Conservation (phyloP, 2,888 invertebrate genomes). For the Scaptodrosophila latifasciaeformis region DNA sequence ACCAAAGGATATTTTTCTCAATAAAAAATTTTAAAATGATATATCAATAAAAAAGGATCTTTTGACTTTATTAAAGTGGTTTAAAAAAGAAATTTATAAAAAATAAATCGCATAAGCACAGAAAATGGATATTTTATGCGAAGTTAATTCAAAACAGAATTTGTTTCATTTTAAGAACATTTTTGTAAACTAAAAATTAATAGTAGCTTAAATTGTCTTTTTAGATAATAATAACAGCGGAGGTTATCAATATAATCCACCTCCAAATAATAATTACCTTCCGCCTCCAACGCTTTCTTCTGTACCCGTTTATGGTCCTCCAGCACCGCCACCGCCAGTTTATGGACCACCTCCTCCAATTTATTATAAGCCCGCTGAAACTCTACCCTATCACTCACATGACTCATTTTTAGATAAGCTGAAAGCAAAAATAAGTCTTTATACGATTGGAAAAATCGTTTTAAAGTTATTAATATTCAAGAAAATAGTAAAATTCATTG, state of each 20-base stretch:
- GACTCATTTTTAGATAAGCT: constrained; percentile 79
- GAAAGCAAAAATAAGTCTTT: constrained; percentile 82
- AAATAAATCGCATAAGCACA: too few relatives aligned
- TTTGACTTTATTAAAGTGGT: not conserved
- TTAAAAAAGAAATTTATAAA: not conserved
- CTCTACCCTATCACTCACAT: constrained; percentile 55
- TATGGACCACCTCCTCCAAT: constrained; percentile 76
- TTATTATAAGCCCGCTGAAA: constrained; percentile 51
- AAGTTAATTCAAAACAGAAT: too few relatives aligned
- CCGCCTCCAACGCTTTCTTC: constrained; percentile 73
- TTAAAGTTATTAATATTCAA: constrained; percentile 87
- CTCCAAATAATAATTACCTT: constrained; percentile 48
- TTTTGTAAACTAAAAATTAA: too few relatives aligned
- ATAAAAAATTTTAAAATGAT: not conserved
- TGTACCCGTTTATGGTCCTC: constrained; percentile 74
- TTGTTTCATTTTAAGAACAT: too few relatives aligned
- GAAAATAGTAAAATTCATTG: constrained; percentile 87
- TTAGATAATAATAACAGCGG: constrained; percentile 31
- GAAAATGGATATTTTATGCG: too few relatives aligned
- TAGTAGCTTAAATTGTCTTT: not conserved
- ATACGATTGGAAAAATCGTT: constrained; percentile 84
- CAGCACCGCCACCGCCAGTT: constrained; percentile 70
- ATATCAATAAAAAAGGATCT: not conserved
- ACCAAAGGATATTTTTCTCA: not conserved
- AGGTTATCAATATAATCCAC: constrained; percentile 58